These are phyloP conservation scores for Oryzaephilus surinamensis DNA, from an alignment of 1,140 invertebrate species.

Conservation along the genomic window DNA sequence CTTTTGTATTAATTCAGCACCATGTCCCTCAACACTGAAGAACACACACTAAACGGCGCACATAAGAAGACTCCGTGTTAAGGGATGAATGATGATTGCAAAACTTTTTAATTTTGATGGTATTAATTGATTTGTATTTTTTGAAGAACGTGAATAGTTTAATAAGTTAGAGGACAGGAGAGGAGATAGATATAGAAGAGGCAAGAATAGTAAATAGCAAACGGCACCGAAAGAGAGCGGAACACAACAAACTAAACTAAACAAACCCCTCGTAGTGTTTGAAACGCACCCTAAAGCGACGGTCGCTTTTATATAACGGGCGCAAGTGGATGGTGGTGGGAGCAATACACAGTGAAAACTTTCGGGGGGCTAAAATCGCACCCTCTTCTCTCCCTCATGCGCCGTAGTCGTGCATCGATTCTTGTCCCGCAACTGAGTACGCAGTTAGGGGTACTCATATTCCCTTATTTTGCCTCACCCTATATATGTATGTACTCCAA, in stretches of 20 bases:
- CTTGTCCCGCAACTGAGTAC: constrained; percentile 23
- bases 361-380: constrained; percentile 2
- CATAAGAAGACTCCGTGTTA: background rate
- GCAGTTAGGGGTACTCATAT: constrained; percentile 15
- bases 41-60: constrained; percentile 1
- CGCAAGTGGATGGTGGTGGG: constrained; percentile 20
- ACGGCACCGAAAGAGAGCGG: constrained; percentile 22
- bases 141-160: constrained; percentile 5
- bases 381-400: constrained; percentile 11
- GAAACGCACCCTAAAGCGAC: constrained; percentile 33
- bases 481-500: constrained; percentile 16
- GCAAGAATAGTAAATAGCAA: no score
- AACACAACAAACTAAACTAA: constrained; percentile 19
- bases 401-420: constrained; percentile 29
- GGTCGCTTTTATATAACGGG: constrained; percentile 35
- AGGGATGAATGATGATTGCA: background rate
- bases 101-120: background rate
- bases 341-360: constrained; percentile 3
- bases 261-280: constrained; percentile 43
- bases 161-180: constrained; percentile 37
- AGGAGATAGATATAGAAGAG: constrained; percentile 19
- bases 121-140: background rate
- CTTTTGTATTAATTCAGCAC: background rate
- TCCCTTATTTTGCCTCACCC: constrained; percentile 14
- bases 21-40: background rate